These are phyloP conservation scores for Amphiprion clarkii DNA, from an alignment of 2,797 vertebrate species.

Conservation along the genomic window DNA sequence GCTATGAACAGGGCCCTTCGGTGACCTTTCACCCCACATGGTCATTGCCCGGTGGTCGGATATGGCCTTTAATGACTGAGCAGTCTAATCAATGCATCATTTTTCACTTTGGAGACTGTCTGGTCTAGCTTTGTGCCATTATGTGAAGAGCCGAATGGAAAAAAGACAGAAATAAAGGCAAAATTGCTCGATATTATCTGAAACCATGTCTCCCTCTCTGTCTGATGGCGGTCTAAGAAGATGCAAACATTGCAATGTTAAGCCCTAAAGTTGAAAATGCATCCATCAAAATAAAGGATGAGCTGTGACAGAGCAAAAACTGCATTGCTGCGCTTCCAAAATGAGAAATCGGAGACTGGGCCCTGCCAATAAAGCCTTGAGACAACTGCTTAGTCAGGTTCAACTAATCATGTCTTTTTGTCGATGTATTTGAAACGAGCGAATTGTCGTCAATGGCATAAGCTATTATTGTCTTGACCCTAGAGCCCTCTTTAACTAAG, in stretches of 20 bases:
- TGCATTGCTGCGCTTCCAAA: constrained; percentile 52
- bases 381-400: constrained; percentile 89
- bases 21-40: constrained; percentile 84
- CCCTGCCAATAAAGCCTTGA: constrained; percentile 86
- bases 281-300: constrained; percentile 58
- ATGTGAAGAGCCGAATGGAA: not conserved
- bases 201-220: constrained; percentile 14
- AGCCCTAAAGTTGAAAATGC: constrained; percentile 12
- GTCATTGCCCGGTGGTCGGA: constrained; percentile 78
- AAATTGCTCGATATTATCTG: not conserved
- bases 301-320: constrained; percentile 39
- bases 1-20: constrained; percentile 78
- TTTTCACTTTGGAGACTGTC: constrained; percentile 75
- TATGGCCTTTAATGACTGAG: constrained; percentile 82
- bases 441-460: constrained; percentile 87
- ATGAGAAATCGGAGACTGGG: constrained; percentile 60
- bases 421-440: constrained; percentile 88
- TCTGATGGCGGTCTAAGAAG: constrained; percentile 1
- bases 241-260: constrained; percentile 26
- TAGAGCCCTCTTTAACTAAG: constrained; percentile 85
- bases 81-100: constrained; percentile 82
- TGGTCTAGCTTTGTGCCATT: constrained; percentile 27
- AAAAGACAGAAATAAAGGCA: constrained; percentile 22
- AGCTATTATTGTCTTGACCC: constrained; percentile 90
- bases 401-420: constrained; percentile 91